phyloP scores from a whole-genome alignment of 2,888 invertebrate species.

The Aleiodes alternator region DNA sequence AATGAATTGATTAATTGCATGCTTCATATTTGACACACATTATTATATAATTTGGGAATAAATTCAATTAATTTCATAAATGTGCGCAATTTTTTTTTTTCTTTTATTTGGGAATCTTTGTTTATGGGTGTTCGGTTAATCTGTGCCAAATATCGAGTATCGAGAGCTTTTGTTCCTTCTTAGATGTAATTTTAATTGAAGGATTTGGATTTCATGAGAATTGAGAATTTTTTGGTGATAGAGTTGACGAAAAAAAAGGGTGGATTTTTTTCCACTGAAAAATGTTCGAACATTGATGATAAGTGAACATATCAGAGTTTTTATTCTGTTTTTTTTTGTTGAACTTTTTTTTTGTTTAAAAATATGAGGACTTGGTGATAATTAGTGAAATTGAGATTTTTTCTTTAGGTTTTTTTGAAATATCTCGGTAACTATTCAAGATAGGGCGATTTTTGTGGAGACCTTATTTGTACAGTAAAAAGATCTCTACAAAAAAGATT shows the following conservation, averaged over 20 bases:
- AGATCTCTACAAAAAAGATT: background rate
- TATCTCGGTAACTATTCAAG: background rate
- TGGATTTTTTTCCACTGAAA: too few species aligned
- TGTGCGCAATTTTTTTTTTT: slow-evolving; percentile 33
- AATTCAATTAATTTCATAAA: background rate
- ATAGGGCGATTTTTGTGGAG: background rate
- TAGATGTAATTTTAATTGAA: slow-evolving; percentile 59
- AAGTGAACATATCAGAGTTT: too few species aligned
- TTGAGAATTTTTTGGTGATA: slow-evolving; percentile 3
- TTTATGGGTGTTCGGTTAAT: slow-evolving; percentile 65
- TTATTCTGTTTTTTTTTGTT: too few species aligned
- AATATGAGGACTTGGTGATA: too few species aligned
- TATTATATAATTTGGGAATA: slow-evolving; percentile 41
- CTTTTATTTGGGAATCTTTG: slow-evolving; percentile 46
- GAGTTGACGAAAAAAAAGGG: background rate
- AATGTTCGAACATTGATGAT: too few species aligned
- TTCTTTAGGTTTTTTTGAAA: background rate
- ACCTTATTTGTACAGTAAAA: background rate
- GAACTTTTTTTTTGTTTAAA: too few species aligned
- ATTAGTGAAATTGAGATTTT: too few species aligned
- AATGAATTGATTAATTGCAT: slow-evolving; percentile 53
- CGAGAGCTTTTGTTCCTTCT: slow-evolving; percentile 72
- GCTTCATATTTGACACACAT: slow-evolving; percentile 67
- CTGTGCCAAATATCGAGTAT: slow-evolving; percentile 74
- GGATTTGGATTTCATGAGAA: slow-evolving; percentile 1